These are phyloP conservation scores for Tenthredo amoena DNA, from an alignment of 2,888 invertebrate species.

Conservation along the genomic window DNA sequence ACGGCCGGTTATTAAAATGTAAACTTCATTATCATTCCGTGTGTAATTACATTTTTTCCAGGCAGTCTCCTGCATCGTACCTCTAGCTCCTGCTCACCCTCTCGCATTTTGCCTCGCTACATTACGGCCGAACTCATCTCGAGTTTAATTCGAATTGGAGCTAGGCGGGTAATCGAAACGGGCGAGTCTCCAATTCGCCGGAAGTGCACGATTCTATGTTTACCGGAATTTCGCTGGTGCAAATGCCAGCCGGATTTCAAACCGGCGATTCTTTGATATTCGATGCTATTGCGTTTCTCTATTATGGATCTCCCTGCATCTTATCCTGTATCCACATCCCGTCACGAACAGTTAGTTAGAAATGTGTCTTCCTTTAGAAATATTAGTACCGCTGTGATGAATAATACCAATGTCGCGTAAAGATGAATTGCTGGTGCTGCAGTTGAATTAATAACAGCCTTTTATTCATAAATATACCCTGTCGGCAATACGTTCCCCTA, in stretches of 20 bases:
- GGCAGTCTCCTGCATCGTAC: conserved; percentile 6
- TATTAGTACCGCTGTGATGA: not conserved
- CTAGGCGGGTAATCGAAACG: conserved; percentile 44
- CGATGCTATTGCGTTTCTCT: not conserved
- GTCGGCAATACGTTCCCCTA: conserved; percentile 11
- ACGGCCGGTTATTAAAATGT: conserved; percentile 68
- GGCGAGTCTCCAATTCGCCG: conserved; percentile 45
- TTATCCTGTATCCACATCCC: not conserved
- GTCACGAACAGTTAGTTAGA: conserved; percentile 27
- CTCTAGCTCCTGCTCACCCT: not conserved
- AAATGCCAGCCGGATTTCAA: conserved; percentile 13
- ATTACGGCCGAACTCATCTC: conserved; percentile 43
- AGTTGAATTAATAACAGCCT: conserved; percentile 39
- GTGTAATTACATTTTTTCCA: conserved; percentile 66
- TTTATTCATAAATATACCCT: conserved; percentile 46
- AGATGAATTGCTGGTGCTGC: conserved; percentile 14
- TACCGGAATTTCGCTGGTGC: conserved; percentile 12
- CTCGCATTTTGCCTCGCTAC: conserved; percentile 26
- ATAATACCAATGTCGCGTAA: conserved; percentile 18
- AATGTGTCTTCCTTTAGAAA: conserved; percentile 26
- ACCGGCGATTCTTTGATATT: conserved; percentile 47
- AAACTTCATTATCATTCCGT: conserved; percentile 69
- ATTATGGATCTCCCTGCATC: not conserved
- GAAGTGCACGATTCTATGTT: conserved; percentile 45
- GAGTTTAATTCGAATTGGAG: conserved; percentile 49